These are phyloP conservation scores for Zaprionus nigranus DNA, from an alignment of 1,140 invertebrate genomes.

Conservation along the genomic window DNA sequence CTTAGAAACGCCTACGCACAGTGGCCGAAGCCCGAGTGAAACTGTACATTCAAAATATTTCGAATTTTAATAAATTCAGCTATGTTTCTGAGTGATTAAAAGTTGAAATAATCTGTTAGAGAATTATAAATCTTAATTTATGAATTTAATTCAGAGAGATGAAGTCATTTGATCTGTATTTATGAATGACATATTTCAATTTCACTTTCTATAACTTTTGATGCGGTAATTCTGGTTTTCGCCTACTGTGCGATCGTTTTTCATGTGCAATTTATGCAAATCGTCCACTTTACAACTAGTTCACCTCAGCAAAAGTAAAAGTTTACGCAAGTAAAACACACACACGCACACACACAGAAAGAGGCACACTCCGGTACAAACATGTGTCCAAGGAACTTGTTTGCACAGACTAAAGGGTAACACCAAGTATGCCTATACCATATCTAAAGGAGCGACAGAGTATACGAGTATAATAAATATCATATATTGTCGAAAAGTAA, in stretches of 20 bases:
- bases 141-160: neutral
- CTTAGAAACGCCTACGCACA: constrained; percentile 16
- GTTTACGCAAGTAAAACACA: constrained; percentile 57
- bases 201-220: neutral
- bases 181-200: constrained; percentile 1
- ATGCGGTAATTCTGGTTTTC: neutral
- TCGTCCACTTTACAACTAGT: constrained; percentile 76
- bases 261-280: constrained; percentile 72
- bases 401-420: constrained; percentile 8
- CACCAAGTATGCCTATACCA: neutral
- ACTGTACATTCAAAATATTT: neutral
- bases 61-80: neutral
- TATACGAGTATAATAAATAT: neutral
- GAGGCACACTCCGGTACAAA: neutral
- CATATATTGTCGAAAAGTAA: neutral
- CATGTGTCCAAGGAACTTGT: constrained; percentile 43
- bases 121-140: neutral
- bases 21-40: constrained; percentile 18
- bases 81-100: neutral
- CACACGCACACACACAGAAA: neutral
- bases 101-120: neutral
- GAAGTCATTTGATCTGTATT: neutral
- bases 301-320: constrained; percentile 78
- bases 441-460: neutral
- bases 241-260: constrained; percentile 38